phyloP scores from a whole-genome alignment of 2,888 invertebrate genomes.

The Drosophila stalkeri region DNA sequence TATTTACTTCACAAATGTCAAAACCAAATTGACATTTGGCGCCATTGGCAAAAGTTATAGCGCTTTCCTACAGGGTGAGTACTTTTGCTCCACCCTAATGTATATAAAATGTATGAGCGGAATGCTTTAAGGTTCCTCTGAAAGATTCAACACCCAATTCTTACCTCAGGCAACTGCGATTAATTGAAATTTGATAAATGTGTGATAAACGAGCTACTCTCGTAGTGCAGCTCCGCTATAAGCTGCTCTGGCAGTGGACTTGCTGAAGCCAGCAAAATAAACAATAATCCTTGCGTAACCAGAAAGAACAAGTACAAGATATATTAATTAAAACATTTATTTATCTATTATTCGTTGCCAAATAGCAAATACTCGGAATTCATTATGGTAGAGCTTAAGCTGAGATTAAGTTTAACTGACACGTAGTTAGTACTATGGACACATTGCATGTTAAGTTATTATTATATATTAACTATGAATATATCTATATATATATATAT shows the following conservation, averaged over 20 bases:
- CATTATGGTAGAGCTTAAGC: slow-evolving; percentile 3
- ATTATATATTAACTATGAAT: slow-evolving; percentile 1
- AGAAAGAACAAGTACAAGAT: background rate
- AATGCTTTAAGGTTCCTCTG: background rate
- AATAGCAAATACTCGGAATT: slow-evolving; percentile 16
- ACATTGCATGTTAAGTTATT: slow-evolving; percentile 9
- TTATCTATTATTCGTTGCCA: slow-evolving; percentile 10
- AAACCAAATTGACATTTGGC: background rate
- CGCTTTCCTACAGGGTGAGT: background rate
- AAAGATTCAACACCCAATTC: background rate
- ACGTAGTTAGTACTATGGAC: slow-evolving; percentile 32
- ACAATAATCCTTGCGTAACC: background rate
- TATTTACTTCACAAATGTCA: background rate
- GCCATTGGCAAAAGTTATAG: background rate
- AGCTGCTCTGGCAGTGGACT: background rate
- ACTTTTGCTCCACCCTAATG: background rate
- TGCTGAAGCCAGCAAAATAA: background rate
- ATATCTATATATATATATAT: slow-evolving; percentile 5
- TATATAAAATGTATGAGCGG: background rate
- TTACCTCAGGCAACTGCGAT: background rate
- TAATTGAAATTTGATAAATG: background rate
- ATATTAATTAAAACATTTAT: slow-evolving; percentile 28
- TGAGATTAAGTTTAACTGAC: slow-evolving; percentile 17
- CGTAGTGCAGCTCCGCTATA: background rate
- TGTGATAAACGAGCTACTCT: background rate